Evolutionary conservation across 2,797 vertebrate species (phyloP).

Genomic region (Danio choprae): DNA sequence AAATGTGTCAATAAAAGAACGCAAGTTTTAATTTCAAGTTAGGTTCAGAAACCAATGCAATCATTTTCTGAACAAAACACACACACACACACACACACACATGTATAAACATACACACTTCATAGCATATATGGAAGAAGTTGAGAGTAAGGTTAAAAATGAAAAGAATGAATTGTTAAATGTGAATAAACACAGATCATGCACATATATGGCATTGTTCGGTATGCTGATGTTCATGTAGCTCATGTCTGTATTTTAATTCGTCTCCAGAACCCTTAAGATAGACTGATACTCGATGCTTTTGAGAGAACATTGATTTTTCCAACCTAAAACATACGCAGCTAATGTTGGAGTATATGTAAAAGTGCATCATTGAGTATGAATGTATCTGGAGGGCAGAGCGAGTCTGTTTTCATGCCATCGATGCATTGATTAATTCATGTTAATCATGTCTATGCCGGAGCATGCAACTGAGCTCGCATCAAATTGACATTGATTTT

Average conservation of each 20-base stretch:
- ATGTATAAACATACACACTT: constrained; percentile 28
- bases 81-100: constrained; percentile 23
- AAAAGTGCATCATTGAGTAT: constrained; percentile 1
- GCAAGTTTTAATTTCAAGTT: background rate
- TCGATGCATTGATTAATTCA: constrained; percentile 42
- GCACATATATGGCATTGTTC: constrained; percentile 68
- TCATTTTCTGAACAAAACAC: constrained; percentile 1
- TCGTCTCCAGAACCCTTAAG: background rate
- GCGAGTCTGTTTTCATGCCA: constrained; percentile 32
- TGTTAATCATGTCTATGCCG: constrained; percentile 53
- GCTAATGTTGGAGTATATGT: background rate
- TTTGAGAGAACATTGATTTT: background rate
- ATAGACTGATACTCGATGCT: constrained; percentile 33
- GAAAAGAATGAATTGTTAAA: constrained; percentile 71
- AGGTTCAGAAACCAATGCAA: constrained; percentile 18
- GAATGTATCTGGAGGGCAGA: constrained; percentile 26
- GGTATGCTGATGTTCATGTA: constrained; percentile 7
- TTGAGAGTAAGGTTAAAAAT: constrained; percentile 60
- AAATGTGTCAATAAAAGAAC: background rate
- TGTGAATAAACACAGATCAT: constrained; percentile 70
- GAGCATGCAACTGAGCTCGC: constrained; percentile 57
- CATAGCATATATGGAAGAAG: constrained; percentile 38
- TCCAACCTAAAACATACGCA: no score
- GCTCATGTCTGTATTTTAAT: constrained; percentile 15
- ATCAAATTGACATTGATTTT: constrained; percentile 63